Conservation (phyloP, 2,888 invertebrate species). For the Pantelozetes paolii region DNA sequence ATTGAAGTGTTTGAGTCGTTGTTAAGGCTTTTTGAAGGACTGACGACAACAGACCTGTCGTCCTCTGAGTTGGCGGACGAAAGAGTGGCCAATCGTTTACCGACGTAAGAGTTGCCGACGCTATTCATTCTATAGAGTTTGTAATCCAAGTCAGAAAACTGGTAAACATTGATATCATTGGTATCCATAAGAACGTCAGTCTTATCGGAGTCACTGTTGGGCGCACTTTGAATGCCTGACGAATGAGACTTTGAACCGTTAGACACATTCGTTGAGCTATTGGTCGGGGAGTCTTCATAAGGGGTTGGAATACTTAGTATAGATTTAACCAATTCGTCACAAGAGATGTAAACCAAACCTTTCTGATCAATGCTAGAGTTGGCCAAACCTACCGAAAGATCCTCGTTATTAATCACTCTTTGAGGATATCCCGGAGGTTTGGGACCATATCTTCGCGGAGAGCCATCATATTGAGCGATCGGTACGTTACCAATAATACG, state of each 20-base stretch:
- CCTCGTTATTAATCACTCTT: conserved; percentile 48
- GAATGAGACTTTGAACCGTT: conserved; percentile 33
- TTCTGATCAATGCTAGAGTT: not conserved
- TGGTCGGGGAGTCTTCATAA: conserved; percentile 7
- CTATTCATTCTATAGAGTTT: conserved; percentile 66
- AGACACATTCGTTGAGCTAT: conserved; percentile 1
- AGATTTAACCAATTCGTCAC: conserved; percentile 40
- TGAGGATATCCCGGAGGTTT: conserved; percentile 80
- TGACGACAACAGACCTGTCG: conserved; percentile 28
- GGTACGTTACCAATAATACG: conserved; percentile 71
- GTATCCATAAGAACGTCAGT: conserved; percentile 1
- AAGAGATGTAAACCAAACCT: conserved; percentile 27
- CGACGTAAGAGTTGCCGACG: conserved; percentile 68
- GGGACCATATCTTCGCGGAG: conserved; percentile 77
- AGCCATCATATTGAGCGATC: conserved; percentile 89
- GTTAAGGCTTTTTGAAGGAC: conserved; percentile 33
- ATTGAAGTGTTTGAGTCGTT: conserved; percentile 31
- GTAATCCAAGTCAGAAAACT: conserved; percentile 62
- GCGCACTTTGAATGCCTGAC: conserved; percentile 27
- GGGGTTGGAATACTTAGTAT: conserved; percentile 31
- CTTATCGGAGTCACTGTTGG: conserved; percentile 20
- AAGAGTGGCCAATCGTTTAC: conserved; percentile 64
- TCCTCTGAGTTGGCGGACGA: conserved; percentile 44
- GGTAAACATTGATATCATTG: conserved; percentile 38
- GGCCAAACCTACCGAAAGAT: conserved; percentile 2